phyloP scores from a whole-genome alignment of 1,140 invertebrate genomes.

The Triops longicaudatus region DNA sequence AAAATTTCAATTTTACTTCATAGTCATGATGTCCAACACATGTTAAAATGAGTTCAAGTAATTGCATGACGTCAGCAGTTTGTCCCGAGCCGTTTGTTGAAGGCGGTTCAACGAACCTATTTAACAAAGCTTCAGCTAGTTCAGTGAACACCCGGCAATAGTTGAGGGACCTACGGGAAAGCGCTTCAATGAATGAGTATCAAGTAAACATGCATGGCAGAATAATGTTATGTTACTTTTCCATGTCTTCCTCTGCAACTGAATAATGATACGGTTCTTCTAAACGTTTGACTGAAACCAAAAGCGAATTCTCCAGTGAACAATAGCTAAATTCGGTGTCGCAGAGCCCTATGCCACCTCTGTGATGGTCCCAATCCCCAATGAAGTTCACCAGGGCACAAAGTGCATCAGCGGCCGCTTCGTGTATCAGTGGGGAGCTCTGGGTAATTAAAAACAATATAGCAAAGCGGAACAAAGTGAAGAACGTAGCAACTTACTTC shows the following conservation, averaged over 20 bases:
- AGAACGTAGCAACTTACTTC: slow-evolving; percentile 33
- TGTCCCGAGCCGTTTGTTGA: slow-evolving; percentile 37
- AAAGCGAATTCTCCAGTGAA: slow-evolving; percentile 65
- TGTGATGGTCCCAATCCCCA: slow-evolving; percentile 57
- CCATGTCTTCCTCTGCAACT: slow-evolving; percentile 84
- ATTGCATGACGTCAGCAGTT: slow-evolving; percentile 62
- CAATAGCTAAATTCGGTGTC: neutral
- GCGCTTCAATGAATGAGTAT: slow-evolving; percentile 33
- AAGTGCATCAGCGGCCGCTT: slow-evolving; percentile 82
- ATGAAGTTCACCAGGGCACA: slow-evolving; percentile 72
- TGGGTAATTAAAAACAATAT: slow-evolving; percentile 35
- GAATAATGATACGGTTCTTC: slow-evolving; percentile 82
- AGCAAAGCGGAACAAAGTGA: slow-evolving; percentile 27
- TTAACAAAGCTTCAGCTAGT: slow-evolving; percentile 80
- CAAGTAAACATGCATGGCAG: neutral
- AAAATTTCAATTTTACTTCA: slow-evolving; percentile 52
- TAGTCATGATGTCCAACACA: slow-evolving; percentile 96
- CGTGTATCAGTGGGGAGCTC: slow-evolving; percentile 64
- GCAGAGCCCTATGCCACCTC: neutral
- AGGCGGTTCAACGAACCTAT: slow-evolving; percentile 50
- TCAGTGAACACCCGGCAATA: slow-evolving; percentile 94
- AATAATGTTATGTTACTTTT: slow-evolving; percentile 47
- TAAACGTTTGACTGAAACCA: slow-evolving; percentile 67
- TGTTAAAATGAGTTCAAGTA: slow-evolving; percentile 77
- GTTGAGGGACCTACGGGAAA: slow-evolving; percentile 62